Conservation (phyloP, 2,888 invertebrate genomes). For the Megastigmus dorsalis region DNA sequence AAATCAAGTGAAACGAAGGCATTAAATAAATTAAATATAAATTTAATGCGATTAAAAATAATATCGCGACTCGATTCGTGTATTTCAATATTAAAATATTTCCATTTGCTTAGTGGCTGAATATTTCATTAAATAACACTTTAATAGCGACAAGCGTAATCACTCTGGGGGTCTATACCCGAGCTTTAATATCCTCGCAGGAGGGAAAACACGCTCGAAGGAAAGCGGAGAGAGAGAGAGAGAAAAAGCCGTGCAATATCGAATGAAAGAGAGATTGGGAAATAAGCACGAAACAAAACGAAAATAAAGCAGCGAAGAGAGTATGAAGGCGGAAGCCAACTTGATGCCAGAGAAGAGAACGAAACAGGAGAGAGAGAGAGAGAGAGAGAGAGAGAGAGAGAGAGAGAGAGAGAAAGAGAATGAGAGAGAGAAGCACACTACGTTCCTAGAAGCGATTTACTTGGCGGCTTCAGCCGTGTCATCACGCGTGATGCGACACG, state of each 20-base stretch:
- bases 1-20: no score
- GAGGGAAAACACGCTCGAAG: background rate
- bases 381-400: conserved; percentile 7
- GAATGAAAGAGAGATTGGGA: background rate
- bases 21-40: no score
- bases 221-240: background rate
- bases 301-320: conserved; percentile 8
- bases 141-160: background rate
- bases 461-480: conserved; percentile 52
- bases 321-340: conserved; percentile 23
- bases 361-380: no score
- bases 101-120: background rate
- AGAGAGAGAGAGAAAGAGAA: background rate
- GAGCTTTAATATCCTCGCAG: conserved; percentile 10
- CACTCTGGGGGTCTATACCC: no score
- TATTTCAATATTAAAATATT: background rate
- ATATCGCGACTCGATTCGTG: no score
- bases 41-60: no score
- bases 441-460: conserved; percentile 58
- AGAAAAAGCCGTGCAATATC: background rate
- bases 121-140: background rate
- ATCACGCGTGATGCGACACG: conserved; percentile 54
- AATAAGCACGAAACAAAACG: background rate
- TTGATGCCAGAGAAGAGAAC: background rate
- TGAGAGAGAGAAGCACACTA: conserved; percentile 38